Conservation (phyloP, 1,140 invertebrate species). For the Phymorhynchus buccinoides region DNA sequence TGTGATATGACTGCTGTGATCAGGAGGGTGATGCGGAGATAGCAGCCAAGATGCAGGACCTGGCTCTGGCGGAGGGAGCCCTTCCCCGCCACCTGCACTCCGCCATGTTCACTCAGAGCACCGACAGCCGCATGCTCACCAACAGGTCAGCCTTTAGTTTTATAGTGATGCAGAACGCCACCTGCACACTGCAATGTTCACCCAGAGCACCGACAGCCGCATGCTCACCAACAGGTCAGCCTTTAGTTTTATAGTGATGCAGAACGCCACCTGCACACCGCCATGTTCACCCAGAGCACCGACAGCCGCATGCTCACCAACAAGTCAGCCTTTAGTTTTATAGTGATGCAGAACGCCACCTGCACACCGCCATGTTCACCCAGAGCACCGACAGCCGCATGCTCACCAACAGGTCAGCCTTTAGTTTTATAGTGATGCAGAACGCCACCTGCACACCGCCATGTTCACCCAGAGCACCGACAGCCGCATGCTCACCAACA, state of each 20-base stretch:
- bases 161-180: not conserved
- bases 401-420: slow-evolving; percentile 64
- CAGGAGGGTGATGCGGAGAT: slow-evolving; percentile 91
- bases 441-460: too few species aligned
- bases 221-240: slow-evolving; percentile 85
- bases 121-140: slow-evolving; percentile 81
- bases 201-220: slow-evolving; percentile 80
- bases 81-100: slow-evolving; percentile 93
- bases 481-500: too few species aligned
- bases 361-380: too few species aligned
- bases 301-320: slow-evolving; percentile 84
- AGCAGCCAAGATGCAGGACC: slow-evolving; percentile 93
- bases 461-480: too few species aligned
- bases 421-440: too few species aligned
- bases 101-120: slow-evolving; percentile 89
- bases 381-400: too few species aligned
- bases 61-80: slow-evolving; percentile 97
- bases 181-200: slow-evolving; percentile 92
- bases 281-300: slow-evolving; percentile 88
- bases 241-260: too few species aligned
- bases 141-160: slow-evolving; percentile 75
- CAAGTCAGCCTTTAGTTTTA: too few species aligned
- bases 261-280: slow-evolving; percentile 94
- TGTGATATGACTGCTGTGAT: too few species aligned
- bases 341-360: too few species aligned